Conservation (phyloP, 2,888 invertebrate species). For the Pyrrhia umbra region DNA sequence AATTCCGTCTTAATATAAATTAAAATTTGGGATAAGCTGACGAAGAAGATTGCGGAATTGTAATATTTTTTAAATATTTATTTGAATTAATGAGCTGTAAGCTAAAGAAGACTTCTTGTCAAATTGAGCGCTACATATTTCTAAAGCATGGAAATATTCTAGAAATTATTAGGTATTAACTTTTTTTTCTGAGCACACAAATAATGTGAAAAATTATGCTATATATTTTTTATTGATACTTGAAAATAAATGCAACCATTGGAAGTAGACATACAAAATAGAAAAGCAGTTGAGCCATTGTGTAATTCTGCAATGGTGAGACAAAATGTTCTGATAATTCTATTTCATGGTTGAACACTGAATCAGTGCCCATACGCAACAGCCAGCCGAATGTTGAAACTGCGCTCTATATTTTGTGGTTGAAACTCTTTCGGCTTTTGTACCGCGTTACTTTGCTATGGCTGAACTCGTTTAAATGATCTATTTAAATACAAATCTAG, state of each 20-base stretch:
- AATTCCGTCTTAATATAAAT: not conserved
- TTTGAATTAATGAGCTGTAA: no score
- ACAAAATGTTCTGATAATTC: slow-evolving; percentile 61
- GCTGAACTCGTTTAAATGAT: slow-evolving; percentile 55
- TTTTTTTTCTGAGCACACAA: no score
- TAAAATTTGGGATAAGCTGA: not conserved
- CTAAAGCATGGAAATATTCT: no score
- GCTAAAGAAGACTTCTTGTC: no score
- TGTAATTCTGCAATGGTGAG: slow-evolving; percentile 48
- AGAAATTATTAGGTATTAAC: no score
- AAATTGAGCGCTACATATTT: no score
- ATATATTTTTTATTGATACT: no score
- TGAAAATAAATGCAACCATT: slow-evolving; percentile 9
- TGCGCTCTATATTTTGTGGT: no score
- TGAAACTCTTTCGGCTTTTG: slow-evolving; percentile 62
- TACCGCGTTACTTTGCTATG: slow-evolving; percentile 44
- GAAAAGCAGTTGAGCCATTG: slow-evolving; percentile 36
- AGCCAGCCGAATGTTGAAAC: slow-evolving; percentile 59
- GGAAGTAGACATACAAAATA: slow-evolving; percentile 13
- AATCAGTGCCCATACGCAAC: slow-evolving; percentile 62
- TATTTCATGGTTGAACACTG: slow-evolving; percentile 67
- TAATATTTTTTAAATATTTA: no score
- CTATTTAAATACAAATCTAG: slow-evolving; percentile 46
- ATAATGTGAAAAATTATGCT: no score
- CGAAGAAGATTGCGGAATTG: not conserved